These are phyloP conservation scores for Manis javanica DNA, from an alignment of 2,797 vertebrate species.

Conservation along the genomic window DNA sequence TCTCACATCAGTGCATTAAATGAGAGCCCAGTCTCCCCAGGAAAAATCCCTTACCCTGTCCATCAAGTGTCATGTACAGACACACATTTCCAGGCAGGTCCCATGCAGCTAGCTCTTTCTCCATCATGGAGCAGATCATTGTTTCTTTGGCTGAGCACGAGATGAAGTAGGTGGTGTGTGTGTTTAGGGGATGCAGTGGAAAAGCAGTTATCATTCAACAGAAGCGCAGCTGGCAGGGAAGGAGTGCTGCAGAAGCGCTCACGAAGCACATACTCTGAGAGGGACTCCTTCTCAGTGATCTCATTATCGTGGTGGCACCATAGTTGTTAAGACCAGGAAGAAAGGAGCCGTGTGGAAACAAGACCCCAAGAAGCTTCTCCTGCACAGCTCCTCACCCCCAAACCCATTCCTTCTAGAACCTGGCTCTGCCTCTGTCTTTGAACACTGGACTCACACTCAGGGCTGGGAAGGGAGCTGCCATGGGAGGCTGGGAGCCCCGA, in stretches of 20 bases:
- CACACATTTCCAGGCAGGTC: background rate
- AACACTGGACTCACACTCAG: background rate
- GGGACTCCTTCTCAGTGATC: background rate
- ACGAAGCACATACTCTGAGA: background rate
- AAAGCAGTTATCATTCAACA: background rate
- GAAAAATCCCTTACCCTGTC: background rate
- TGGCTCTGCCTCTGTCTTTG: background rate
- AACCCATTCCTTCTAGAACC: background rate
- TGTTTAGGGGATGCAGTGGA: background rate
- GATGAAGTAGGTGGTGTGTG: background rate
- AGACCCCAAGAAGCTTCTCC: background rate
- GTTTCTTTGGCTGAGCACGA: background rate
- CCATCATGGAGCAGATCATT: rapidly evolving
- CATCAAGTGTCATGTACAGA: no score
- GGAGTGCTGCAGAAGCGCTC: background rate
- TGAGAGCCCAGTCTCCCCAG: background rate
- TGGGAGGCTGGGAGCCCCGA: background rate
- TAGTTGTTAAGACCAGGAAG: background rate
- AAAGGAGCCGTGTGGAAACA: background rate
- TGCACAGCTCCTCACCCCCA: background rate
- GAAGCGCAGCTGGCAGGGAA: background rate
- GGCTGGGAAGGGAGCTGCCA: background rate
- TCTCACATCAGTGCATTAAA: background rate
- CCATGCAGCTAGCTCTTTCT: background rate
- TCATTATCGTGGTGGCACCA: rapidly evolving